Base-by-base conservation (phyloP, 1,140 invertebrate species). In the Ephestia elutella region DNA sequence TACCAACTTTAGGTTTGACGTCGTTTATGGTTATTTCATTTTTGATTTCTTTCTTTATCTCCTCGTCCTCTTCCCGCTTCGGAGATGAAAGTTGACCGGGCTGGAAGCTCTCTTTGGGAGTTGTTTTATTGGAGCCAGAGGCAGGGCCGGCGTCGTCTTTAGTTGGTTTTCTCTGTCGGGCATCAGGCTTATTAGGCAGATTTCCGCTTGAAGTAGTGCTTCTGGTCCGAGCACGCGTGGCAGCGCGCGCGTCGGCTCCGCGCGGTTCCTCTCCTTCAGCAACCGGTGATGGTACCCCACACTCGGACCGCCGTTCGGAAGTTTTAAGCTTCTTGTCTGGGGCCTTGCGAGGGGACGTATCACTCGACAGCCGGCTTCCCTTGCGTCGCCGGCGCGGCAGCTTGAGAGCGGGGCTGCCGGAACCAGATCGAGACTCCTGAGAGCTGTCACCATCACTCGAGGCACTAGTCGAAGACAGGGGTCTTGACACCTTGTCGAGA, bases 241-340 rank as follows among this genome's bases (percentile, higher is more conserved):
- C 76, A 80, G 80, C 76, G 68, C 81, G 78, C 80, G 89, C 63
- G 61, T 83, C 80, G 87, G 87, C 65, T 92, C 91, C 74, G 89
- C 86, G 70, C 90, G 92, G 81, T 93, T 94, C 91, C 91, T 93
- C 91, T 94, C 93, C 90, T 90, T 93, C 90, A 93, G 82, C 79
- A 93, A 90, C 74, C 91, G 92, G 90, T 91, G 92, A 90, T 92
- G 92, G 90, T 91, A 92, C 90, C 91, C 93, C 90, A 89, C 90
- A 90, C 91, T 92, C 92, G 92, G 92, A 92, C 91, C 91, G 91
- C 92, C 92, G 92, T 91, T 94, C 93, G 92, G 93, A 93, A 94
- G 93, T 94, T 94, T 94, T 94, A 93, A 93, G 93, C 93, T 94
- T 94, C 93, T 93, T 94, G 88, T 94, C 93, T 82, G 92, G 92